These are phyloP conservation scores for Pelagia noctiluca DNA, from an alignment of 30 jellyfish, hydroid and myxozoan species.

Conservation along the genomic window DNA sequence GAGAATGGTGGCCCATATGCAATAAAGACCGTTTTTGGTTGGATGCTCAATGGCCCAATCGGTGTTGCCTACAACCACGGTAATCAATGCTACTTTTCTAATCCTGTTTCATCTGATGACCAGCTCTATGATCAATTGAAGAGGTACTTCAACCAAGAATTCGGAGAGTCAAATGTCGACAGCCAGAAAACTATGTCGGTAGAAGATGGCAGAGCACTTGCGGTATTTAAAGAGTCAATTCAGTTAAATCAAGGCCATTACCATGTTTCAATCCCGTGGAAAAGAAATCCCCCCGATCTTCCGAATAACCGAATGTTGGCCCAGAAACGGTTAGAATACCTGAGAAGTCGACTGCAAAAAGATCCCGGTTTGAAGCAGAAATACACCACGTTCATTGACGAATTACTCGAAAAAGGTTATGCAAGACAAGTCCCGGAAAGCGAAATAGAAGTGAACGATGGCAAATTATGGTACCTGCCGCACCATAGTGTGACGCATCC, in stretches of 20 bases:
- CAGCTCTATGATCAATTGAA: conserved; percentile 12
- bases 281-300: conserved; percentile 28
- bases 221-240: background rate
- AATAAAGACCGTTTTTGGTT: conserved; percentile 68
- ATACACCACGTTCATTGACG: conserved; percentile 41
- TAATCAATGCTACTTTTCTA: background rate
- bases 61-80: background rate
- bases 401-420: conserved; percentile 19
- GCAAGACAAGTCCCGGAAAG: conserved; percentile 46
- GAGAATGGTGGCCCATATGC: conserved; percentile 71
- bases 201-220: conserved; percentile 19
- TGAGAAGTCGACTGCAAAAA: conserved; percentile 21
- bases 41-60: conserved; percentile 72
- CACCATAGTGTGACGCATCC: conserved; percentile 54
- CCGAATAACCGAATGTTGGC: conserved; percentile 37
- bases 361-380: conserved; percentile 29
- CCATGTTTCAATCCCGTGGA: conserved; percentile 27
- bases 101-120: conserved; percentile 17
- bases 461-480: conserved; percentile 69
- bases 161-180: conserved; percentile 23
- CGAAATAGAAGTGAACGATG: background rate
- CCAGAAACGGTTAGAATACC: conserved; percentile 39
- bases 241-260: conserved; percentile 19
- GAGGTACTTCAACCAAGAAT: conserved; percentile 6
- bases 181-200: conserved; percentile 45